Evolutionary conservation across 2,797 vertebrate genomes (phyloP), one percentile per base, ranked within the genome.

Genomic region (Enteromius radiatus): DNA sequence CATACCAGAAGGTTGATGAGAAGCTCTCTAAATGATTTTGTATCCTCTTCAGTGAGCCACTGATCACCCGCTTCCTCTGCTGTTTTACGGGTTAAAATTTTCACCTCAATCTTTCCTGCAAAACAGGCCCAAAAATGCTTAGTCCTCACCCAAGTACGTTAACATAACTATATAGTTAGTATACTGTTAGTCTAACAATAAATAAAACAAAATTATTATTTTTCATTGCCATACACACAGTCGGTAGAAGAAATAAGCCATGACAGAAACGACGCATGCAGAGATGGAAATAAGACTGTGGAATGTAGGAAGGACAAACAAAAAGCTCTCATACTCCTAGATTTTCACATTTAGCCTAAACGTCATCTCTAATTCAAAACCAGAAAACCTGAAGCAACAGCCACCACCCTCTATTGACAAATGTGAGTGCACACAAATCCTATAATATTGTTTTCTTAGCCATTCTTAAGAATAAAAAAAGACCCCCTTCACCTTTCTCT

Each of bases 51-150:
- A 1, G 95, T 96, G 82, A 98, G 92, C 96, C 96, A 98, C 64
- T 96, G 96, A 33, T 96, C 93, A 12, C 96, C 96, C 0, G 96
- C 92, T 15, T 95, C 92, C 59, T 97, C 94, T 84, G 94, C 86
- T 65, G 94, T 94, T 88, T 96, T 91, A 47, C 96, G 87, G 0
- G 95, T 95, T 86, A 98, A 92, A 63, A 98, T 97, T 91, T 98
- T 98, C 86, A 98, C 97, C 89, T 98, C 97, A 54, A 98, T 98
- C 93, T 97, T 98, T 86, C 97, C 97, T 98, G 83, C 45, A 74
- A 80, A 76, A 68, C 71, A 82, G 17, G 36, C 17, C 19, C 28
- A 52, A 49, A 17, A 65, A 43, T 67, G 6, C 11, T 76, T 69
- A 49, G 17, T 49, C 43, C 31, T 33, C 9, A 33, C 23, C 3